These are phyloP conservation scores for Esox lucius DNA, from an alignment of 2,797 vertebrate species.

Conservation along the genomic window DNA sequence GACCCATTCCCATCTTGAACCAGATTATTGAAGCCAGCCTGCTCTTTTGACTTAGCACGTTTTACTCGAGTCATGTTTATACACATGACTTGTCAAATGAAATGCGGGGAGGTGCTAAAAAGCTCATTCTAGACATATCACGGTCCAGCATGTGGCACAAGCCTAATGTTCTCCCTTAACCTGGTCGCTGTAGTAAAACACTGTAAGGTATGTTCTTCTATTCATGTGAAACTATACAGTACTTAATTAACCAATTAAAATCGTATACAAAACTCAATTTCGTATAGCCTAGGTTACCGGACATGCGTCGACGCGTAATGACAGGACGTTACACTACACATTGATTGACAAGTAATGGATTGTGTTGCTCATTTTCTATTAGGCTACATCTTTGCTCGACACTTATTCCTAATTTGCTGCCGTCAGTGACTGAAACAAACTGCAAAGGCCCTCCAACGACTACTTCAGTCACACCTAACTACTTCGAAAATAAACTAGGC, in stretches of 20 bases:
- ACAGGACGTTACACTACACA: not conserved
- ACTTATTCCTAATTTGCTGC: too few species aligned
- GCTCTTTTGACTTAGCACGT: slow-evolving; percentile 53
- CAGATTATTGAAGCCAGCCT: slow-evolving; percentile 46
- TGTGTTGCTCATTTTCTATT: too few species aligned
- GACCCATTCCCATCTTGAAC: slow-evolving; percentile 48
- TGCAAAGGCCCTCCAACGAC: too few species aligned
- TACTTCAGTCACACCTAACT: too few species aligned
- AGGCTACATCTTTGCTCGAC: too few species aligned
- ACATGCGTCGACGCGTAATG: not conserved
- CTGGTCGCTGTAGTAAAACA: too few species aligned
- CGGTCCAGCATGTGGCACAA: slow-evolving; percentile 52
- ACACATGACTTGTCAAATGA: slow-evolving; percentile 54
- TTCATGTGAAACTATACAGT: too few species aligned
- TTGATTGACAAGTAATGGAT: not conserved
- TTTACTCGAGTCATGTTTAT: slow-evolving; percentile 60
- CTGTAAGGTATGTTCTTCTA: too few species aligned
- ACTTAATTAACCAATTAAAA: slow-evolving; percentile 4
- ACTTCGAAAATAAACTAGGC: too few species aligned
- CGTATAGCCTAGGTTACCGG: not conserved
- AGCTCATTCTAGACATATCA: slow-evolving; percentile 56
- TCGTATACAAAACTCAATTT: not conserved
- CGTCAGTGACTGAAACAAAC: too few species aligned
- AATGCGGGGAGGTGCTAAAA: slow-evolving; percentile 54
- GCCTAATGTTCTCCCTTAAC: slow-evolving; percentile 33